Conservation (phyloP, 35 echinoderm and acorn worm genomes). For the Amphiura filiformis region DNA sequence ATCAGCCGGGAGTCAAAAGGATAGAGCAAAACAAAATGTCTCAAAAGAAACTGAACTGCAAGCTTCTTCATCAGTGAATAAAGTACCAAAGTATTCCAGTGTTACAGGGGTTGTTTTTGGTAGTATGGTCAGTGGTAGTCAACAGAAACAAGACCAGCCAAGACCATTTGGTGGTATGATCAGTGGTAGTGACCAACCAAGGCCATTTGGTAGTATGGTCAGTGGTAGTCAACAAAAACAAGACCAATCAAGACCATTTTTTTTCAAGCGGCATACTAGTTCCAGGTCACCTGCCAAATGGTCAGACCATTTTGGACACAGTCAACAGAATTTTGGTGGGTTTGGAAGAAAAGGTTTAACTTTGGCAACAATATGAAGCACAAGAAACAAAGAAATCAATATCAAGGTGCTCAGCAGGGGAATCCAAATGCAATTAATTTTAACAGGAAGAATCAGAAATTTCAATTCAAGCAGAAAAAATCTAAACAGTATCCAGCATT, state of each 20-base stretch:
- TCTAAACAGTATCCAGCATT: background rate
- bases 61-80: background rate
- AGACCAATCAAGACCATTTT: background rate
- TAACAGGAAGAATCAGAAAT: background rate
- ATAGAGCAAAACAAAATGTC: background rate
- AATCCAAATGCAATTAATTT: background rate
- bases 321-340: background rate
- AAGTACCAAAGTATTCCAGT: background rate
- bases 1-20: too few relatives aligned
- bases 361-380: background rate
- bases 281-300: background rate
- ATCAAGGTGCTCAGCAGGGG: too few relatives aligned
- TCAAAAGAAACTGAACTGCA: background rate
- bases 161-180: background rate
- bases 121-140: too few relatives aligned
- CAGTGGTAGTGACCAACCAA: background rate
- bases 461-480: background rate
- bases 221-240: background rate
- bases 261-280: too few relatives aligned
- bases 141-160: background rate
- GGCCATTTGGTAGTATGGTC: background rate
- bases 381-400: background rate
- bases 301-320: background rate
- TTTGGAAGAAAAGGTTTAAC: background rate
- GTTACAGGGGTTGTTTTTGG: too few relatives aligned